phyloP scores from a whole-genome alignment of 2,888 invertebrate genomes.

The Pyrrhosoma nymphula region DNA sequence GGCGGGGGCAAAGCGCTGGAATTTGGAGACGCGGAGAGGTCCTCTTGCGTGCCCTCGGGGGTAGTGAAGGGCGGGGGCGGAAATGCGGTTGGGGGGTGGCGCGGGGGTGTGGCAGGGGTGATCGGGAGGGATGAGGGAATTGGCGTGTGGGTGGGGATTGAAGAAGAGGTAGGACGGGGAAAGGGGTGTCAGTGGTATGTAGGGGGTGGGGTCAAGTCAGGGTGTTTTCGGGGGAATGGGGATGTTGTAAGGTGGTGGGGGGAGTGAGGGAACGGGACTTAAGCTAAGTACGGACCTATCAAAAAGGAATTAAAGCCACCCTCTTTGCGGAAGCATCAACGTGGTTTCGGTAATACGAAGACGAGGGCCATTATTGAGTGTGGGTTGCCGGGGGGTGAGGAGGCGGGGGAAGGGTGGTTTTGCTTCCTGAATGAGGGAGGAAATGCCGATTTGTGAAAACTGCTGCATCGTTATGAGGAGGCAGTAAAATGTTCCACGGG shows the following conservation, averaged over 20 bases:
- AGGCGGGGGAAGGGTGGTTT: not conserved
- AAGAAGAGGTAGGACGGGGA: no score
- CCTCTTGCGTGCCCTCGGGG: not conserved
- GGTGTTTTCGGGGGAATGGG: not conserved
- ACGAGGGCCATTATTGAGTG: conserved; percentile 15
- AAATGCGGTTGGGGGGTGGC: not conserved
- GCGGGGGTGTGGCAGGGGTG: not conserved
- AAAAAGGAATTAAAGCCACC: conserved; percentile 6
- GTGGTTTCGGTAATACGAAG: not conserved
- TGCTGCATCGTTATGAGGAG: conserved; percentile 22
- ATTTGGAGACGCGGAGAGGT: not conserved
- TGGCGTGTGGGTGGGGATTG: not conserved
- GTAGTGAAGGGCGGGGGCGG: not conserved
- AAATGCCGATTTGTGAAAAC: conserved; percentile 20
- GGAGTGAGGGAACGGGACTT: not conserved
- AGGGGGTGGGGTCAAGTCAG: not conserved
- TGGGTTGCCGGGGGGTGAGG: not conserved
- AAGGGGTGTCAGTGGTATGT: not conserved
- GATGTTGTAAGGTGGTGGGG: not conserved
- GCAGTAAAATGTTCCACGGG: not conserved
- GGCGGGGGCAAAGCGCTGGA: not conserved
- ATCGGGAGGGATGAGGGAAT: not conserved
- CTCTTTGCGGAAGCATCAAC: conserved; percentile 6
- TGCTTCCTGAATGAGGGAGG: not conserved
- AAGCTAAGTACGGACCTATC: not conserved